Conservation (phyloP, 2,888 invertebrate species). For the Zygaena filipendulae region DNA sequence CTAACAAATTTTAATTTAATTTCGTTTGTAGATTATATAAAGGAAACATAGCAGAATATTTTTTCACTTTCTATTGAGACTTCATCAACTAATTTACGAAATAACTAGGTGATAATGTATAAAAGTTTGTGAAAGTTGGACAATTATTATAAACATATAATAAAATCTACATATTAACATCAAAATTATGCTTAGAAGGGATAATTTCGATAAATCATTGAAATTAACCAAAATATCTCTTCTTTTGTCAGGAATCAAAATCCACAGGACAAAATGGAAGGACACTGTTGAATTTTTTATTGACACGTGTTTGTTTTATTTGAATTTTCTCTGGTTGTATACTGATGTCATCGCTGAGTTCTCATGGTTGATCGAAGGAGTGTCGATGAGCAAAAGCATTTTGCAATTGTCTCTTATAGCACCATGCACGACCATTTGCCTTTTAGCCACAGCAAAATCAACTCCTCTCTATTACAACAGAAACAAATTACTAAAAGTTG, state of each 20-base stretch:
- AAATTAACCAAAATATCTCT: conserved; percentile 25
- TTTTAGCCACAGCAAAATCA: conserved; percentile 31
- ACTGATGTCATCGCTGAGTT: conserved; percentile 33
- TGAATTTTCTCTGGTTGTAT: conserved; percentile 29
- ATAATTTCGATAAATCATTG: conserved; percentile 24
- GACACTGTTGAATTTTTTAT: conserved; percentile 18
- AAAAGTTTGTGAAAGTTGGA: too few relatives aligned
- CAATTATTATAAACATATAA: too few relatives aligned
- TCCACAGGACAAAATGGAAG: conserved; percentile 14
- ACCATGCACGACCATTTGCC: conserved; percentile 32
- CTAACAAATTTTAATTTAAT: too few relatives aligned
- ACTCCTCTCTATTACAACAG: conserved; percentile 25
- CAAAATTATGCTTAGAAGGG: too few relatives aligned
- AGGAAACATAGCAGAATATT: too few relatives aligned
- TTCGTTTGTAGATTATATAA: too few relatives aligned
- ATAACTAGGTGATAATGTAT: too few relatives aligned
- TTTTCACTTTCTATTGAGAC: too few relatives aligned
- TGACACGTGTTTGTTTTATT: conserved; percentile 23
- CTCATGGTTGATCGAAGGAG: conserved; percentile 29
- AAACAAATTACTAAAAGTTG: conserved; percentile 21
- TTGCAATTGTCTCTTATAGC: conserved; percentile 30
- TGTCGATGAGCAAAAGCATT: conserved; percentile 26
- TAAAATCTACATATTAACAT: too few relatives aligned
- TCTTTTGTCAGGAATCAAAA: conserved; percentile 31
- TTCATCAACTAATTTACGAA: too few relatives aligned